Evolutionary conservation across 2,888 invertebrate genomes (phyloP), one percentile per base, ranked within the genome.

Genomic region (Ochropleura plecta): DNA sequence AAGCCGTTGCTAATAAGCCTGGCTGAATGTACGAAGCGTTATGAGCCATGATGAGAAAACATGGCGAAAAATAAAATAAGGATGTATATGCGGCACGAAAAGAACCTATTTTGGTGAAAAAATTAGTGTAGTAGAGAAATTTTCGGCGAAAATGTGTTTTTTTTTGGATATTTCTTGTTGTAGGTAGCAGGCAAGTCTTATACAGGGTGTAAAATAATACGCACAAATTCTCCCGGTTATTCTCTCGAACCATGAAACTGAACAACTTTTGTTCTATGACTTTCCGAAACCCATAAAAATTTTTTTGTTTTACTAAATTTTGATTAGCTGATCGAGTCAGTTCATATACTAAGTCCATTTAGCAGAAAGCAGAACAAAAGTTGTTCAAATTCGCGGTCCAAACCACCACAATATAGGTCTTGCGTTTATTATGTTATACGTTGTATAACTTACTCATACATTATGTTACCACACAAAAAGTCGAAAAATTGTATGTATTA

Each of bases 1-100:
- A 90, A 90, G 89, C 87, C 85, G 82, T 88, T 83, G 87, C 88
- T 93, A 93, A 93, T 92, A 92, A 92, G 90, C 85, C 74, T 72
- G 62, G 77, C 84, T 70, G 82, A 86, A 90, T 86, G 87, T 88
- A 86, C 87, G 87, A 88, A 90, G 79, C 85, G 70, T 83, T 83
- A 82, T 80, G 81, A 78, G 77, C 74, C 78, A 78, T 81, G 80
- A 78, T 79, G 82, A 82, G 76, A 72, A 84, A 84, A 78, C 70
- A 69, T 84, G 62, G 82, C 80, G 69, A 77, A 82, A 84, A 86
- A 81, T 76, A 76, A 83, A 87, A 82, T 62, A 73, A 76, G 63
- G 68, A 76, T 70, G 48, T 66, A 70, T 72, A 81, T 63, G 65
- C 60, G 48, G 30, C 60, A 53, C 66, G 57, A 20, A 53, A 73